phyloP scores from a whole-genome alignment of 2,888 invertebrate species.

The Amblyjoppa proteus region DNA sequence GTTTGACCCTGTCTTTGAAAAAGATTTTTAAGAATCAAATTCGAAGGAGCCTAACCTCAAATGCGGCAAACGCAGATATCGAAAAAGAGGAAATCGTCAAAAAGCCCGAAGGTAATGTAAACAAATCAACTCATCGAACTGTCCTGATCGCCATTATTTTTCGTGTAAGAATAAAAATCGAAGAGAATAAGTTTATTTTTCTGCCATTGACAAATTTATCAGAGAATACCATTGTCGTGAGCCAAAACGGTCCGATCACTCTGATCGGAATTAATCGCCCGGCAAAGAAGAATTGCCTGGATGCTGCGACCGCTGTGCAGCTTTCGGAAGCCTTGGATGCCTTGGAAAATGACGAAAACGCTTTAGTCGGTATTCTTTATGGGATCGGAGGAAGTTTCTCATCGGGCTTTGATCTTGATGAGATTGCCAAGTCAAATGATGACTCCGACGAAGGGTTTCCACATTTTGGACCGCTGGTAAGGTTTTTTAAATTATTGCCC shows the following conservation, averaged over 20 bases:
- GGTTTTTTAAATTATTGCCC: conserved; percentile 19
- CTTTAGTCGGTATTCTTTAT: conserved; percentile 92
- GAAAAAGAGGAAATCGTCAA: conserved; percentile 46
- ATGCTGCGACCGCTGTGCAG: conserved; percentile 89
- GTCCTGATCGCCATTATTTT: neutral
- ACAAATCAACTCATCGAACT: neutral
- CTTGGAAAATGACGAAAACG: conserved; percentile 92
- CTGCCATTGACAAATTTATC: conserved; percentile 18
- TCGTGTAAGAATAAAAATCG: neutral
- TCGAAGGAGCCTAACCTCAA: conserved; percentile 62
- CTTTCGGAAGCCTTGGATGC: conserved; percentile 90
- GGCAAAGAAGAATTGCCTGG: conserved; percentile 93
- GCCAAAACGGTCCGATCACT: conserved; percentile 89
- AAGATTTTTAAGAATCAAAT: conserved; percentile 54
- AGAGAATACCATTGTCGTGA: conserved; percentile 86
- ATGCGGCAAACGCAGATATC: conserved; percentile 30
- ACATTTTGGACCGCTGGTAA: conserved; percentile 80
- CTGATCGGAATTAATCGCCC: conserved; percentile 96
- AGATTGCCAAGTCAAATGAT: conserved; percentile 86
- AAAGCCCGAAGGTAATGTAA: conserved; percentile 49
- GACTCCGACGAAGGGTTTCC: conserved; percentile 76
- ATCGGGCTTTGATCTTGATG: conserved; percentile 95
- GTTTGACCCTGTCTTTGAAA: conserved; percentile 59
- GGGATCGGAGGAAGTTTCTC: conserved; percentile 98
- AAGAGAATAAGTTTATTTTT: neutral